Conservation (phyloP, 2,113 vertebrate species). For the Sander vitreus region DNA sequence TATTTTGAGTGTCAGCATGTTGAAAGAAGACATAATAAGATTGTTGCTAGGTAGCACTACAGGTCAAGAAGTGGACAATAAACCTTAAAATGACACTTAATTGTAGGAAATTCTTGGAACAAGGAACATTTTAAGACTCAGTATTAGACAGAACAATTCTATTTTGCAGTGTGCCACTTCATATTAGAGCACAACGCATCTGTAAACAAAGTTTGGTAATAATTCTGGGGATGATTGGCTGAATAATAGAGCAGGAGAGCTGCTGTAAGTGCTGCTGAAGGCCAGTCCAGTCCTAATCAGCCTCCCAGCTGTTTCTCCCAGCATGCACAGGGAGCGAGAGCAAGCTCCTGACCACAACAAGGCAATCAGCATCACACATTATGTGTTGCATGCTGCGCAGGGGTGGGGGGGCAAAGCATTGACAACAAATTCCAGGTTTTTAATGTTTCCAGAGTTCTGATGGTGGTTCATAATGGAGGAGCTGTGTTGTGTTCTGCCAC, state of each 20-base stretch:
- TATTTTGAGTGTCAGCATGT: neutral
- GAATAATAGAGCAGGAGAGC: constrained; percentile 17
- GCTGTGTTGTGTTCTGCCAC: neutral
- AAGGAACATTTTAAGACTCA: too few species aligned
- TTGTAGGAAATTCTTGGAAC: neutral
- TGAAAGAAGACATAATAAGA: neutral
- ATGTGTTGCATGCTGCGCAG: constrained; percentile 27
- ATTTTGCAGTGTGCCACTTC: too few species aligned
- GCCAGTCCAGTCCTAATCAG: constrained; percentile 56
- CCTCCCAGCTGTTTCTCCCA: constrained; percentile 51
- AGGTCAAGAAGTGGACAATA: neutral
- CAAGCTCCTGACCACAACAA: constrained; percentile 38
- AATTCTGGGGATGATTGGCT: neutral
- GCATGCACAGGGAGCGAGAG: constrained; percentile 39
- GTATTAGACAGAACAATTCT: too few species aligned
- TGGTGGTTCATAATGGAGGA: constrained; percentile 9
- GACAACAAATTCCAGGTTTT: constrained; percentile 57
- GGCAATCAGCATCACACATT: constrained; percentile 53
- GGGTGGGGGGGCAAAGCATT: constrained; percentile 27
- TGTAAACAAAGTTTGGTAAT: too few species aligned
- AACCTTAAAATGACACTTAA: neutral
- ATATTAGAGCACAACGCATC: too few species aligned
- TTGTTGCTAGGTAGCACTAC: neutral
- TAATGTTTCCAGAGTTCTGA: constrained; percentile 20
- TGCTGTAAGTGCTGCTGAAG: constrained; percentile 34